Evolutionary conservation across 2,888 invertebrate species (phyloP).

Genomic region (Eilema caniola): DNA sequence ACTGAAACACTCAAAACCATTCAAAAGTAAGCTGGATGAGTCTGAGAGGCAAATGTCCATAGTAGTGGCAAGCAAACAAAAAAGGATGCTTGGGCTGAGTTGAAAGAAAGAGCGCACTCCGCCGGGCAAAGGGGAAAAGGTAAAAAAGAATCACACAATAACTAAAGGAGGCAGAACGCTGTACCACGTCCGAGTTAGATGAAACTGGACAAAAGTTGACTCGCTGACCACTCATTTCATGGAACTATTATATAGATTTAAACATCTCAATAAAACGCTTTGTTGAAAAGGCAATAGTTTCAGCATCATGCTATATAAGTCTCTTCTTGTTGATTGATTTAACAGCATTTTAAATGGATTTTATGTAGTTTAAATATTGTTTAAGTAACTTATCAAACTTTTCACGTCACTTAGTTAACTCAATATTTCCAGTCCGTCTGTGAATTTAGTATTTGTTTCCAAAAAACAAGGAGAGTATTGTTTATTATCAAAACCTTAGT

Average conservation of each 20-base stretch:
- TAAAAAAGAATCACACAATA: conserved; percentile 75
- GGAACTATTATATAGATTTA: conserved; percentile 13
- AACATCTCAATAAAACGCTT: neutral
- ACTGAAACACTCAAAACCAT: conserved; percentile 57
- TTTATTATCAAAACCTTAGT: no score
- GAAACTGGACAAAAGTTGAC: conserved; percentile 65
- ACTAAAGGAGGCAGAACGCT: conserved; percentile 67
- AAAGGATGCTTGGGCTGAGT: conserved; percentile 69
- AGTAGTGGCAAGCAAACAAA: conserved; percentile 72
- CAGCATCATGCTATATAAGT: no score
- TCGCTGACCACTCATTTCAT: conserved; percentile 46
- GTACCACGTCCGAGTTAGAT: conserved; percentile 71
- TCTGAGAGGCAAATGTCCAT: conserved; percentile 74
- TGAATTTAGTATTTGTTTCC: no score
- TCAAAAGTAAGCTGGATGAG: conserved; percentile 61
- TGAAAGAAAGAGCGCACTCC: conserved; percentile 76
- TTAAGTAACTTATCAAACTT: no score
- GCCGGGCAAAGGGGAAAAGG: conserved; percentile 69
- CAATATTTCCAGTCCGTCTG: no score
- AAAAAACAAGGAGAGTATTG: no score
- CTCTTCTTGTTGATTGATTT: no score
- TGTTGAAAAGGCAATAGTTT: neutral
- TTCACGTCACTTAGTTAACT: no score
- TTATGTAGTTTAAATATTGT: no score
- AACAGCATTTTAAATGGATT: neutral